These are phyloP conservation scores for Caenorhabditis sp. DNA, from an alignment of 2,888 invertebrate genomes.

Conservation along the genomic window DNA sequence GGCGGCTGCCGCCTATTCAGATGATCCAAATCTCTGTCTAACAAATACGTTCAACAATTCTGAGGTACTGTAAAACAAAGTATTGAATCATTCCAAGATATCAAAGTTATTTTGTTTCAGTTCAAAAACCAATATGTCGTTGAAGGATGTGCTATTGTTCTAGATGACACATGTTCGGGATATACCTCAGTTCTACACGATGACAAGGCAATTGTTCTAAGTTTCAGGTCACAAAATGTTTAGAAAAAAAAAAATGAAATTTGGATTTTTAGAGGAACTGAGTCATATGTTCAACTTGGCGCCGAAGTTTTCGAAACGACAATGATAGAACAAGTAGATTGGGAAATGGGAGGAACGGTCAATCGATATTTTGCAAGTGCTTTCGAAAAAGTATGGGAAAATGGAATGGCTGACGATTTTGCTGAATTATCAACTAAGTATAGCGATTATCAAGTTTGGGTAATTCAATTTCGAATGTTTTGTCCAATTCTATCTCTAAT, in stretches of 20 bases:
- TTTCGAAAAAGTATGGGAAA: background rate
- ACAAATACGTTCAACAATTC: slow-evolving; percentile 33
- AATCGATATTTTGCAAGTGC: background rate
- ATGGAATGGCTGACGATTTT: background rate
- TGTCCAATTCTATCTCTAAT: no score
- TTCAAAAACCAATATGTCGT: background rate
- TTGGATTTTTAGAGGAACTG: background rate
- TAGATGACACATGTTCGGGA: background rate
- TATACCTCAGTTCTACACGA: background rate
- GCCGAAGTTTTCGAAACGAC: background rate
- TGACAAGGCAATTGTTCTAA: background rate
- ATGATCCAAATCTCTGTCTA: slow-evolving; percentile 35
- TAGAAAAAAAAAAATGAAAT: no score
- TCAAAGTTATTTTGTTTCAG: background rate
- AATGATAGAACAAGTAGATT: background rate
- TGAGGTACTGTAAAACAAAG: slow-evolving; percentile 1
- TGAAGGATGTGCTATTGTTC: background rate
- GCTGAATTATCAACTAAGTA: background rate
- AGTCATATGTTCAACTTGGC: background rate
- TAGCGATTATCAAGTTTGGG: background rate
- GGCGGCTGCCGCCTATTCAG: slow-evolving; percentile 43
- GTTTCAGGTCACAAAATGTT: background rate
- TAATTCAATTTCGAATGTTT: no score
- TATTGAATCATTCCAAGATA: background rate
- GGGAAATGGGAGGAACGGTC: background rate